A percentile compares a stretch with the other conserved stretches of the same genome.
Conservation (phyloP, 2,797 vertebrate genomes). For the Amphiprion clarkii region DNA sequence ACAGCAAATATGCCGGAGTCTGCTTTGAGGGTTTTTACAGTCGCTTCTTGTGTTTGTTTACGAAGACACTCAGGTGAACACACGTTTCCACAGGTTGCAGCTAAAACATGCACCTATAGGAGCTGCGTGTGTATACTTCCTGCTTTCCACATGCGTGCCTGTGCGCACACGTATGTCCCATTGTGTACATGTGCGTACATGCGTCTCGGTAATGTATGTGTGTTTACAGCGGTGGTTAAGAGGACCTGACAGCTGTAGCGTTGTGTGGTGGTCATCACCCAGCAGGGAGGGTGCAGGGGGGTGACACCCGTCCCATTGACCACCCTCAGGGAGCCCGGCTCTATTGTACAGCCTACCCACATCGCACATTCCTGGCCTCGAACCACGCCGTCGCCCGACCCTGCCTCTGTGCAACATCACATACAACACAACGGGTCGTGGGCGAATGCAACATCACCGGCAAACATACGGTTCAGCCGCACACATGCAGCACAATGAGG, state of each 20-base stretch:
- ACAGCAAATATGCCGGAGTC: conserved; percentile 37
- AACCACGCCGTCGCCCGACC: conserved; percentile 47
- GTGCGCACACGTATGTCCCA: conserved; percentile 20
- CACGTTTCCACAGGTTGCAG: conserved; percentile 12
- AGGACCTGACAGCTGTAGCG: conserved; percentile 81
- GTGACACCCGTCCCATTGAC: conserved; percentile 79
- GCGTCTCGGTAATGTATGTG: conserved; percentile 34
- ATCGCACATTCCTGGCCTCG: conserved; percentile 78
- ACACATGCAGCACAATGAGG: conserved; percentile 34
- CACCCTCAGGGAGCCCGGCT: conserved; percentile 76
- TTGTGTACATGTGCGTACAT: conserved; percentile 5
- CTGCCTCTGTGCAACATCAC: conserved; percentile 15
- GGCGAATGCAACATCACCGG: too few relatives aligned
- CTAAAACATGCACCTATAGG: background rate
- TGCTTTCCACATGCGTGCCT: background rate
- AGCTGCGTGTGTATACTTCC: conserved; percentile 23
- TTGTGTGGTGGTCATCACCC: conserved; percentile 77
- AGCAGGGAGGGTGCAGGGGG: conserved; percentile 76
- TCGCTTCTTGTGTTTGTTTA: conserved; percentile 14
- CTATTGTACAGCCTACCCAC: conserved; percentile 81
- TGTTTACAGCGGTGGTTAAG: conserved; percentile 68
- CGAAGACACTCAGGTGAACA: background rate
- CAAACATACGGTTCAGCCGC: too few relatives aligned
- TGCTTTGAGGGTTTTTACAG: conserved; percentile 27
- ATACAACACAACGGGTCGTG: conserved; percentile 33